Evolutionary conservation across 2,888 invertebrate genomes (phyloP).

Genomic region (Lapara coniferarum): DNA sequence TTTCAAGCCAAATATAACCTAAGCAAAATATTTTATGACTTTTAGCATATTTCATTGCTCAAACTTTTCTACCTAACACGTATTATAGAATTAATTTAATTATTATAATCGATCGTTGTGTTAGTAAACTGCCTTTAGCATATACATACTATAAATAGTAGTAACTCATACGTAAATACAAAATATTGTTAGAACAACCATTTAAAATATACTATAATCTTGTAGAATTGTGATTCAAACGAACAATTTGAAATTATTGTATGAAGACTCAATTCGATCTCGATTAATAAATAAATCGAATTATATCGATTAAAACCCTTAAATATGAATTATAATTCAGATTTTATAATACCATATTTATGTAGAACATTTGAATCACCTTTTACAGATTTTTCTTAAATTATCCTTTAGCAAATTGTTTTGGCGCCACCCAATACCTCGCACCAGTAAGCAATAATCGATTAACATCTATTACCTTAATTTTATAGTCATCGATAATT

Average conservation of each 20-base stretch:
- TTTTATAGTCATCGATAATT: not conserved
- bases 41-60: not conserved
- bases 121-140: conserved; percentile 13
- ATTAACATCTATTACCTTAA: not conserved
- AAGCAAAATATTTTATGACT: not conserved
- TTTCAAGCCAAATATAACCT: not conserved
- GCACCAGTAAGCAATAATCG: conserved; percentile 12
- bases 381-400: not conserved
- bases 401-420: not conserved
- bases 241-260: not conserved
- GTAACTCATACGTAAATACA: conserved; percentile 27
- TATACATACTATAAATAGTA: conserved; percentile 27
- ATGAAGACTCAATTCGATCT: not conserved
- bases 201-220: not conserved
- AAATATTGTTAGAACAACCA: conserved; percentile 32
- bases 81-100: not conserved
- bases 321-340: no score
- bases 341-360: not conserved
- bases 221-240: conserved; percentile 8
- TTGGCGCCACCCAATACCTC: not conserved
- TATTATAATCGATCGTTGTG: not conserved
- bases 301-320: not conserved
- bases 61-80: conserved; percentile 4
- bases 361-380: conserved; percentile 1
- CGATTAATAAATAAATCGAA: not conserved